These are phyloP conservation scores for Tinamus major DNA, from an alignment of 2,797 vertebrate species.

Conservation along the genomic window DNA sequence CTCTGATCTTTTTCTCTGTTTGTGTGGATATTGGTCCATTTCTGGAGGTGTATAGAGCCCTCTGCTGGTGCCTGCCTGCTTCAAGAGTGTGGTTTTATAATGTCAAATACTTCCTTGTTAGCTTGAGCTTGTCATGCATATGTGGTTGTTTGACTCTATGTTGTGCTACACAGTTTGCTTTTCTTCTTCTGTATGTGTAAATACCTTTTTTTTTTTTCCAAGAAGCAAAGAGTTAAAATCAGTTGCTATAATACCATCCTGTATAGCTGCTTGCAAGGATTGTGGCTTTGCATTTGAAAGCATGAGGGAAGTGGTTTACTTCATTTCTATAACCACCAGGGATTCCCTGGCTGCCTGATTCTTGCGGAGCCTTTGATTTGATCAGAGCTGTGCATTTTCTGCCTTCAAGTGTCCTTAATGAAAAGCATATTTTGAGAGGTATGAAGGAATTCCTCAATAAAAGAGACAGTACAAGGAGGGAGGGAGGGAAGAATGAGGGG, in stretches of 20 bases:
- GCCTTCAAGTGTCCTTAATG: neutral
- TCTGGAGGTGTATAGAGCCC: neutral
- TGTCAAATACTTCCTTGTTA: neutral
- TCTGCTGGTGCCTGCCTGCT: neutral
- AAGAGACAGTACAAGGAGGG: neutral
- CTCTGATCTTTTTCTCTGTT: neutral
- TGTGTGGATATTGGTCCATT: neutral
- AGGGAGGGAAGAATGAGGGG: neutral
- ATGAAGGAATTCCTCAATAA: neutral
- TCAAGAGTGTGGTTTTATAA: neutral
- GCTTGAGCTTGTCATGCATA: neutral
- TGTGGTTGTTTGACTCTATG: neutral
- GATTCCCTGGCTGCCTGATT: neutral
- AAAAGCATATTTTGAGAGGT: neutral
- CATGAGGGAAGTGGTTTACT: neutral
- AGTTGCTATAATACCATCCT: neutral
- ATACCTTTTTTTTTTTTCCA: neutral
- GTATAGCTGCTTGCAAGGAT: neutral
- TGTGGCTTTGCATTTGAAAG: neutral
- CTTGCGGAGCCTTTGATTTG: slow-evolving; percentile 14
- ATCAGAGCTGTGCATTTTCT: neutral
- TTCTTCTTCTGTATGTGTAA: neutral
- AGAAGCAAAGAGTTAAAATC: neutral
- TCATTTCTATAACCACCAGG: neutral
- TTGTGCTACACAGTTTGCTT: neutral